Conservation (phyloP, 2,888 invertebrate genomes). For the Autographa gamma region DNA sequence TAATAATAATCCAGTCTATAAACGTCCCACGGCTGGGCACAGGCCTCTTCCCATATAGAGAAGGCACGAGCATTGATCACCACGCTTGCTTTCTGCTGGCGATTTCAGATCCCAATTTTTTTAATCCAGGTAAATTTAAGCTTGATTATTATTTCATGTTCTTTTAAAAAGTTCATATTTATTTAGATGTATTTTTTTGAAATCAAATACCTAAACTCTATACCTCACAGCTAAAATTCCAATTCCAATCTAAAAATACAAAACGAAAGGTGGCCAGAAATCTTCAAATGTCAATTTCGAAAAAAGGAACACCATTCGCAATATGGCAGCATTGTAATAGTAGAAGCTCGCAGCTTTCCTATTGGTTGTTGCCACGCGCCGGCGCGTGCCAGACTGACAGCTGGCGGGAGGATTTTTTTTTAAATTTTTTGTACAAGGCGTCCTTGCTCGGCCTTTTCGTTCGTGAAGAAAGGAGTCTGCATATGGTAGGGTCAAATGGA, state of each 20-base stretch:
- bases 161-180: no score
- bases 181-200: no score
- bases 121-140: no score
- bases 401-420: slow-evolving; percentile 47
- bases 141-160: no score
- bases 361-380: slow-evolving; percentile 62
- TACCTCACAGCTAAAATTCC: not conserved
- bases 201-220: no score
- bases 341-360: slow-evolving; percentile 36
- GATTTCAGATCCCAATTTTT: no score
- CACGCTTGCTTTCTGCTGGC: no score
- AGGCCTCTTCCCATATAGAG: no score
- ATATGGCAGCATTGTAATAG: slow-evolving; percentile 43
- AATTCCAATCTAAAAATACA: not conserved
- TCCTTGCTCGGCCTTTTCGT: slow-evolving; percentile 62
- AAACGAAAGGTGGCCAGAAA: slow-evolving; percentile 23
- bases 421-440: slow-evolving; percentile 53
- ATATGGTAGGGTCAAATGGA: slow-evolving; percentile 8
- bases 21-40: no score
- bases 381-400: slow-evolving; percentile 69
- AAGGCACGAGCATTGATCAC: no score
- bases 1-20: no score
- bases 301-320: slow-evolving; percentile 29
- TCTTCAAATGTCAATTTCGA: slow-evolving; percentile 3
- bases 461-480: slow-evolving; percentile 16